phyloP scores from a whole-genome alignment of 2,797 vertebrate species.

The Falco naumanni region DNA sequence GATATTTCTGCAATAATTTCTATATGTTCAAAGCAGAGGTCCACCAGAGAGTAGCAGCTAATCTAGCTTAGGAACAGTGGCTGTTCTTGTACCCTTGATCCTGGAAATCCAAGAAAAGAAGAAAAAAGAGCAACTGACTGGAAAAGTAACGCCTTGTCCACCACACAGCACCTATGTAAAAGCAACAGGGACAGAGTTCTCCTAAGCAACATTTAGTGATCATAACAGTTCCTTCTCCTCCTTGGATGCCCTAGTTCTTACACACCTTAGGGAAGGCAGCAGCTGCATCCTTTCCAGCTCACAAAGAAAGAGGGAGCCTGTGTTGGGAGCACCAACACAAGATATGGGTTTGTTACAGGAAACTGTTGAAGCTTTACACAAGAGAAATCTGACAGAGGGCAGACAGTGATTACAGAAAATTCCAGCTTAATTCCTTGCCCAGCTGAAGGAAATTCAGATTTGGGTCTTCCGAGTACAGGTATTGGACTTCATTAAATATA shows the following conservation, averaged over 20 bases:
- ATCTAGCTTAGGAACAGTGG: neutral
- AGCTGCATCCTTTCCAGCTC: neutral
- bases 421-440: neutral
- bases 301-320: neutral
- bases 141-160: neutral
- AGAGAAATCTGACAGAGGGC: neutral
- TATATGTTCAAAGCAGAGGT: neutral
- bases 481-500: neutral
- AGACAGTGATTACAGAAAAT: neutral
- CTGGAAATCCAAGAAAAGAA: neutral
- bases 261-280: neutral
- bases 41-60: neutral
- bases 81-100: neutral
- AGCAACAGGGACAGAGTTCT: neutral
- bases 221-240: neutral
- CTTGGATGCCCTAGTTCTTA: rapidly evolving
- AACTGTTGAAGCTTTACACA: neutral
- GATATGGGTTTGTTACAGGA: neutral
- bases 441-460: neutral
- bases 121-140: neutral
- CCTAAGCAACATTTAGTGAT: neutral
- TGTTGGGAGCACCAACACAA: neutral
- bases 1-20: neutral
- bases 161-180: neutral
- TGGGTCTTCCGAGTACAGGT: neutral